phyloP scores from a whole-genome alignment of 2,797 vertebrate genomes.

The Bufotes viridis region DNA sequence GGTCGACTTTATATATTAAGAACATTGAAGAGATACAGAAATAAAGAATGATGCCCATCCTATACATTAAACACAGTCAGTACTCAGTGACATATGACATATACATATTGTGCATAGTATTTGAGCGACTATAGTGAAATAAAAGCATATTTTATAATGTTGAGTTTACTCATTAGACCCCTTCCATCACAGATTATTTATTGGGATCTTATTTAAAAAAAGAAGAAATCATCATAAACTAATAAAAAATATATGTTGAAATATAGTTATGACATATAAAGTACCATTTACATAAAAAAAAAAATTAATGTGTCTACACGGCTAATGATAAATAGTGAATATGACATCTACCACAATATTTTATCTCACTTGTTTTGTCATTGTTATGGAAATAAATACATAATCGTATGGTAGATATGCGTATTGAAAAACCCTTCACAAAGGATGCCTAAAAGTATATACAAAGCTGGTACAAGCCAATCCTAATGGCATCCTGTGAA shows the following conservation, averaged over 20 bases:
- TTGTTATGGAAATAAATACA: constrained; percentile 70
- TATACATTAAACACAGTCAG: background rate
- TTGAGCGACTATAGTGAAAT: background rate
- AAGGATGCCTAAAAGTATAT: constrained; percentile 71
- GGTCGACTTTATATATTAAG: background rate
- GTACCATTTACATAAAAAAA: too few relatives aligned
- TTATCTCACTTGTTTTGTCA: constrained; percentile 55
- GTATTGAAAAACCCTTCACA: constrained; percentile 69
- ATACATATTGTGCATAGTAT: background rate
- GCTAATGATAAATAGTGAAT: constrained; percentile 62
- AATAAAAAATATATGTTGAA: constrained; percentile 16
- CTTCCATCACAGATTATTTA: constrained; percentile 4
- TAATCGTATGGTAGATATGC: constrained; percentile 69
- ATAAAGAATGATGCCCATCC: background rate
- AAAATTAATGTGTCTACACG: constrained; percentile 32
- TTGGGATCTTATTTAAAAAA: background rate
- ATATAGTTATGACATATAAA: background rate
- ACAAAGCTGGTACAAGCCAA: constrained; percentile 70
- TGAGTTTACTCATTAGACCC: background rate
- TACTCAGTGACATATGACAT: background rate
- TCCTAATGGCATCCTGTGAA: constrained; percentile 69
- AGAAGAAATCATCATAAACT: background rate
- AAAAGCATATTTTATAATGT: background rate
- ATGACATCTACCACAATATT: constrained; percentile 76
- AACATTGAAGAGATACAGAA: background rate